Percentiles rank a stretch among this genome's conserved stretches.
phyloP scores from a whole-genome alignment of 2,888 invertebrate species.

The Myathropa florea region DNA sequence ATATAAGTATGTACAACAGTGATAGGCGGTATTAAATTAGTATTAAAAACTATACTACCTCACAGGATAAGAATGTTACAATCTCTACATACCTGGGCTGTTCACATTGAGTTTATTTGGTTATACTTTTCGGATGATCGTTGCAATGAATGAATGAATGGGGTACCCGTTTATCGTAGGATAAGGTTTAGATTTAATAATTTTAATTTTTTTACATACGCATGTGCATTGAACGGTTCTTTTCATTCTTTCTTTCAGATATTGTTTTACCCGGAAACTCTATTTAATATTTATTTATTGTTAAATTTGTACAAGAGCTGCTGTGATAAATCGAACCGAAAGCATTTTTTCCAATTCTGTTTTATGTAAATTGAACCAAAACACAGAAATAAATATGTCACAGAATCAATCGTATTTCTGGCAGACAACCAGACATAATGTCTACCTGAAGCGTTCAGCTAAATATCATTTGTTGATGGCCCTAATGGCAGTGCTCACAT shows the following conservation, averaged over 20 bases:
- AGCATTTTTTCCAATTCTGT: constrained; percentile 5
- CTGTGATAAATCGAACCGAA: constrained; percentile 50
- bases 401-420: constrained; percentile 80
- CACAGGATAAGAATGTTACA: background rate
- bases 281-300: constrained; percentile 23
- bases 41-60: too few species aligned
- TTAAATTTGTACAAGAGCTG: constrained; percentile 8
- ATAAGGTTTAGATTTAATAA: background rate
- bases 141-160: background rate
- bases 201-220: background rate
- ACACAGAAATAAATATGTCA: constrained; percentile 76
- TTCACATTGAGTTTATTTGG: background rate
- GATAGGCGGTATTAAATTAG: too few species aligned
- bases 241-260: constrained; percentile 17
- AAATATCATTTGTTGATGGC: constrained; percentile 78
- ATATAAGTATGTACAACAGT: too few species aligned
- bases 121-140: background rate
- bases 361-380: constrained; percentile 8
- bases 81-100: background rate
- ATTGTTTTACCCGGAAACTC: constrained; percentile 4
- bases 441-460: constrained; percentile 78
- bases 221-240: background rate
- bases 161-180: background rate
- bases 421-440: constrained; percentile 79
- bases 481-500: constrained; percentile 77